Base-by-base conservation (phyloP, 2,888 invertebrate genomes). In the Torymus texanus region DNA sequence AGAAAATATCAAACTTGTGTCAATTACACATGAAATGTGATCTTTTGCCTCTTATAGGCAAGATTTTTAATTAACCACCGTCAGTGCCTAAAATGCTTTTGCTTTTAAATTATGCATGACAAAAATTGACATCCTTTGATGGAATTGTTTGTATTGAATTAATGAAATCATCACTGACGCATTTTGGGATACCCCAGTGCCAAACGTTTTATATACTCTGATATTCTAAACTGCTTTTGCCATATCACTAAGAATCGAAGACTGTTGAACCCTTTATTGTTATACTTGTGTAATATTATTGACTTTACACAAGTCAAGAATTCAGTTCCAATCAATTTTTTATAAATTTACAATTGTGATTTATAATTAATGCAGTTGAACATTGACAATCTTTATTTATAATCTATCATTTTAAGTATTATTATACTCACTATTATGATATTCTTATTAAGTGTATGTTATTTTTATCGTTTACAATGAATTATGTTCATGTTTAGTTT, bases 1-100 rank as follows among this genome's bases (percentile, higher is more conserved):
- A 80, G 58, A 58, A 55, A 75, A 62, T 78, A 78, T 78, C 66
- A 71, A 78, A 78, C 58, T 78, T 78, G 78, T 78, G 78, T 80
- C 70, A 78, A 71, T 63, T 77, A 70, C 53, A 65, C 51, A 24
- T 63, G 41, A 75, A 18, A 78, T 81, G 78, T 74, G 74, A 81
- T 67, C 68, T 58, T 63, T 74, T 66, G 78, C 74, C 80, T 67
- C 62, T 13, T 24, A 16, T 50, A 11, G 66, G 56, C 61, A 80
- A 71, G n/a, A 66, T 21, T 66, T 75, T 66, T 78, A 78, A 75
- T 78, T 51, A 77, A 78, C 70, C 56, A 78, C 80, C 78, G 51
- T 81, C 59, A 78, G 81, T 81, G 81, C 81, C 81, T 81, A 63
- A 72, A 56, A 74, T n/a, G 29, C 50, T 62, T 63, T 67, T 53